A percentile compares a stretch with the other conserved stretches of the same genome.
Evolutionary conservation across 2,888 invertebrate genomes (phyloP).

Genomic region (Altica lythri): DNA sequence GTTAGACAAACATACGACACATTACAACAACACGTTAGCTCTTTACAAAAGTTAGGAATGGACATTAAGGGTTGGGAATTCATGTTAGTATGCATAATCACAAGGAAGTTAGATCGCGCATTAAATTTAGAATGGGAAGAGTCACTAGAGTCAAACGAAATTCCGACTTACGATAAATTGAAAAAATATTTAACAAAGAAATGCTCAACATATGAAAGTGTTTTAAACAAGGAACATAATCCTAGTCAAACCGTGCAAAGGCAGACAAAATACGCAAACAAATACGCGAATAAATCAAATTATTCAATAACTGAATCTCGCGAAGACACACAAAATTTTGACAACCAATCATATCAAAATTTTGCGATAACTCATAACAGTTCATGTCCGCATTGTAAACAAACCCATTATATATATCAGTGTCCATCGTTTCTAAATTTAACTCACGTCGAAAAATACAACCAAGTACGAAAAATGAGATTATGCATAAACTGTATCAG

Average conservation of each 20-base stretch:
- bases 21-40: slow-evolving; percentile 2
- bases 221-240: background rate
- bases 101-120: background rate
- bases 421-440: slow-evolving; percentile 6
- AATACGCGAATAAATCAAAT: background rate
- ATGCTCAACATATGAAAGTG: background rate
- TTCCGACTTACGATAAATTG: slow-evolving; percentile 1
- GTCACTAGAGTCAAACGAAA: background rate
- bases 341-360: background rate
- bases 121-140: slow-evolving; percentile 1
- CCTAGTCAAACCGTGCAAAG: background rate
- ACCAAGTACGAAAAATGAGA: background rate
- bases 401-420: slow-evolving; percentile 4
- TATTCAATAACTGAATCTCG: background rate
- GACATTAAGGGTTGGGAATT: background rate
- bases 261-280: background rate
- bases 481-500: slow-evolving; percentile 13
- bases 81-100: background rate
- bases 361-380: background rate
- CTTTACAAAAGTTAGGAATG: slow-evolving; percentile 9
- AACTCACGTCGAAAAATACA: background rate
- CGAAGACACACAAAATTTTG: background rate
- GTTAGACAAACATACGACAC: background rate
- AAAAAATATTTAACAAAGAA: slow-evolving; percentile 3
- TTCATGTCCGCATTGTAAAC: background rate